A percentile compares a stretch with the other conserved stretches of the same genome.
These are phyloP conservation scores for Polylopha cassiicola DNA, from an alignment of 2,888 invertebrate species.

Conservation along the genomic window DNA sequence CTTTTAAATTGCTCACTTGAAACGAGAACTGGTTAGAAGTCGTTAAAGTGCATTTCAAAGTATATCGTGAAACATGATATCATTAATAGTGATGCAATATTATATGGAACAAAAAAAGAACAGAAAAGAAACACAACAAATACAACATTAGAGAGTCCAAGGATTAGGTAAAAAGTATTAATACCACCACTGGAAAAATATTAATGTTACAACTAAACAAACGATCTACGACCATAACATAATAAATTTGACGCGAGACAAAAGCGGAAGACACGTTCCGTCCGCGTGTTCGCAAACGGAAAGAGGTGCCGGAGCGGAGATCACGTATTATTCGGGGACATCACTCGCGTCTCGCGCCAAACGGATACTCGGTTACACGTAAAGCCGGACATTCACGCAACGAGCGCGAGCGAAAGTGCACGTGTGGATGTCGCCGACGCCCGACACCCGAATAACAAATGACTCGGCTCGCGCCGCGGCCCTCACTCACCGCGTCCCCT, in stretches of 20 bases:
- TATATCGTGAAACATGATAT: no score
- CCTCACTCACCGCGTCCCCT: constrained; percentile 4
- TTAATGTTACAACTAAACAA: constrained; percentile 12
- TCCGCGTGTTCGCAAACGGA: constrained; percentile 13
- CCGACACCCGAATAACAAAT: constrained; percentile 51
- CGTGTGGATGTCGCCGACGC: constrained; percentile 64
- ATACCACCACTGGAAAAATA: constrained; percentile 18
- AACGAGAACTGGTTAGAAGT: no score
- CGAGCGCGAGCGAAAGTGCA: constrained; percentile 71
- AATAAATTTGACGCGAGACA: constrained; percentile 20
- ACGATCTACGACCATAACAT: constrained; percentile 3
- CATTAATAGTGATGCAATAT: no score
- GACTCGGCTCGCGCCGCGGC: constrained; percentile 31
- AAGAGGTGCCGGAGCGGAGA: neutral
- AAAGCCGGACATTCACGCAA: constrained; percentile 26
- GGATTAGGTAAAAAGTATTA: constrained; percentile 10
- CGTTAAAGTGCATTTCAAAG: no score
- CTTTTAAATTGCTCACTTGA: no score
- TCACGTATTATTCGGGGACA: constrained; percentile 10
- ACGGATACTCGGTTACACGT: constrained; percentile 11
- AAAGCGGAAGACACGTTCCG: constrained; percentile 15
- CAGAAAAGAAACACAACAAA: constrained; percentile 1
- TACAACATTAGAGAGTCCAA: constrained; percentile 9
- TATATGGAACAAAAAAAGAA: constrained; percentile 7
- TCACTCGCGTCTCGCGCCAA: constrained; percentile 18